Evolutionary conservation across 2,113 vertebrate genomes (phyloP).

Genomic region (Rhagologus leucostigma): DNA sequence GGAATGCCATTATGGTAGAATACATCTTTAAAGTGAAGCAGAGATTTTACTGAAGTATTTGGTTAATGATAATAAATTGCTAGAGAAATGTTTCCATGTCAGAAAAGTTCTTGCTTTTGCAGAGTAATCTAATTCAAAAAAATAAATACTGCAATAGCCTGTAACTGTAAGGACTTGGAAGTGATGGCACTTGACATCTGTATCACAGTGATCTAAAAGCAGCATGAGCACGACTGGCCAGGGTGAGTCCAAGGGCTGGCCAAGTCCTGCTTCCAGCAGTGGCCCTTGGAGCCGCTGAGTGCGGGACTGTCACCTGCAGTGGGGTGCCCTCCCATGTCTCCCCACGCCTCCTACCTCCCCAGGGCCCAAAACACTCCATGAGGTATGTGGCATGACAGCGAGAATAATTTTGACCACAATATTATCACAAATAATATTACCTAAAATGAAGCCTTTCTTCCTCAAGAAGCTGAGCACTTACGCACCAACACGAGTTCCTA

Average conservation of each 20-base stretch:
- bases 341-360: neutral
- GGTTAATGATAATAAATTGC: neutral
- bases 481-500: neutral
- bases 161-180: neutral
- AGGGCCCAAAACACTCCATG: neutral
- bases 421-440: neutral
- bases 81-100: neutral
- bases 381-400: neutral
- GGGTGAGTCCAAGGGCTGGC: neutral
- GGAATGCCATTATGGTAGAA: neutral
- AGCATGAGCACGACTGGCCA: neutral
- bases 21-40: constrained; percentile 9
- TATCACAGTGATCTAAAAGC: neutral
- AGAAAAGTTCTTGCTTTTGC: neutral
- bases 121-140: neutral
- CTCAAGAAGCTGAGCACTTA: neutral
- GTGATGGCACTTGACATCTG: neutral
- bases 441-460: neutral
- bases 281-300: fast-evolving
- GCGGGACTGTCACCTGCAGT: fast-evolving
- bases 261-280: neutral
- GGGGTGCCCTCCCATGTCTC: neutral
- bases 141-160: neutral
- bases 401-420: neutral
- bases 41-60: constrained; percentile 11